Percentiles rank a stretch among this genome's conserved stretches.
phyloP scores from a whole-genome alignment of 1,140 invertebrate species.

The Formica selysi region DNA sequence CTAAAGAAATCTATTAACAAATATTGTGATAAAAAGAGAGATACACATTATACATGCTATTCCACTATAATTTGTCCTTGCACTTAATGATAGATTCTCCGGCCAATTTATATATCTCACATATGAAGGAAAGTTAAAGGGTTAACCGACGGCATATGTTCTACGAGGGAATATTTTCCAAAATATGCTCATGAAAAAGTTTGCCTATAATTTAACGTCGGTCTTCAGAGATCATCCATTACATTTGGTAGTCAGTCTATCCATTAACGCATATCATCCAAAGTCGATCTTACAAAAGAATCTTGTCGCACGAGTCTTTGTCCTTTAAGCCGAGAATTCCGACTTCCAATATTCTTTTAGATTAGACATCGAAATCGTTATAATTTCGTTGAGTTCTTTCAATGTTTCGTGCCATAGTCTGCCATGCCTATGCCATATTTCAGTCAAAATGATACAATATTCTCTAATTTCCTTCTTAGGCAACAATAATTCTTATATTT shows the following conservation, averaged over 20 bases:
- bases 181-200: conserved; percentile 35
- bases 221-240: conserved; percentile 76
- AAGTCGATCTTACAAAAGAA: conserved; percentile 38
- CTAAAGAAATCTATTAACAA: background rate
- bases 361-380: conserved; percentile 38
- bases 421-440: background rate
- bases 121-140: conserved; percentile 39
- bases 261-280: conserved; percentile 22
- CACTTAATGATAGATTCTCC: background rate
- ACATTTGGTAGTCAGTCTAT: conserved; percentile 78
- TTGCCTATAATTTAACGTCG: conserved; percentile 65
- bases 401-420: background rate
- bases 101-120: background rate
- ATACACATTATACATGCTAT: background rate
- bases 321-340: conserved; percentile 29
- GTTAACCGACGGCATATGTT: conserved; percentile 34
- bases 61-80: background rate
- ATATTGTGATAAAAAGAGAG: background rate
- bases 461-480: background rate
- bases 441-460: background rate
- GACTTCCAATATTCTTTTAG: conserved; percentile 16
- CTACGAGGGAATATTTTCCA: conserved; percentile 24
- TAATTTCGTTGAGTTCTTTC: background rate
- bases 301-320: background rate
- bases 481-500: conserved; percentile 1